Evolutionary conservation across 2,888 invertebrate genomes (phyloP).

Genomic region (Galerucella pusilla): DNA sequence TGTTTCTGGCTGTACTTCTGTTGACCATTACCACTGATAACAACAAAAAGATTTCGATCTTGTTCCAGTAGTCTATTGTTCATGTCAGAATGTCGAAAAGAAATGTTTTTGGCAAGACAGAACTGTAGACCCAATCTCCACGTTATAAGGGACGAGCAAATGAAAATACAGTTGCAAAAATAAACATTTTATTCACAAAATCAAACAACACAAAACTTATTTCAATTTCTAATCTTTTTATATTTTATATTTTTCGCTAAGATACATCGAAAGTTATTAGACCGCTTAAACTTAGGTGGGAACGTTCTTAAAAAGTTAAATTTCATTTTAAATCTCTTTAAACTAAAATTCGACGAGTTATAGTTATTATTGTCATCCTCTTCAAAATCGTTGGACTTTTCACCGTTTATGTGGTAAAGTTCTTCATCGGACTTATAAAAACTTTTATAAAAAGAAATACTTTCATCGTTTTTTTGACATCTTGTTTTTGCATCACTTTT

Average conservation of each 20-base stretch:
- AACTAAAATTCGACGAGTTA: constrained; percentile 18
- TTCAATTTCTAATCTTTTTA: constrained; percentile 13
- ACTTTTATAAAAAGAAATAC: constrained; percentile 19
- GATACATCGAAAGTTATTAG: constrained; percentile 2
- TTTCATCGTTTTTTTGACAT: constrained; percentile 2
- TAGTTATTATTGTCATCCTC: constrained; percentile 5
- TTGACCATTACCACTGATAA: too few species aligned
- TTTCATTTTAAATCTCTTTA: constrained; percentile 20
- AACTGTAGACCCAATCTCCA: too few species aligned
- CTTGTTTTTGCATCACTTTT: neutral
- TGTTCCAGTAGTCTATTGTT: too few species aligned
- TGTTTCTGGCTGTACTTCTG: too few species aligned
- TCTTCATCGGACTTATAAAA: constrained; percentile 24
- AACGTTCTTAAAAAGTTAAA: constrained; percentile 23
- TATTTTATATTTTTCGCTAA: constrained; percentile 13
- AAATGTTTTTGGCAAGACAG: too few species aligned
- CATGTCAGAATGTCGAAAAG: too few species aligned
- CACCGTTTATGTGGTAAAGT: constrained; percentile 5
- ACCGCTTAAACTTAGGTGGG: constrained; percentile 14
- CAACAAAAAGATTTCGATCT: too few species aligned
- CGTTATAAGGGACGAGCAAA: neutral
- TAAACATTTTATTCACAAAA: constrained; percentile 17
- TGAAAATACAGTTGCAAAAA: neutral
- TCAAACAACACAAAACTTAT: neutral
- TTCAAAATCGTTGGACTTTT: neutral